Evolutionary conservation across 2,797 vertebrate genomes (phyloP), one percentile per base, ranked within the genome.

Genomic region (Carapus acus): DNA sequence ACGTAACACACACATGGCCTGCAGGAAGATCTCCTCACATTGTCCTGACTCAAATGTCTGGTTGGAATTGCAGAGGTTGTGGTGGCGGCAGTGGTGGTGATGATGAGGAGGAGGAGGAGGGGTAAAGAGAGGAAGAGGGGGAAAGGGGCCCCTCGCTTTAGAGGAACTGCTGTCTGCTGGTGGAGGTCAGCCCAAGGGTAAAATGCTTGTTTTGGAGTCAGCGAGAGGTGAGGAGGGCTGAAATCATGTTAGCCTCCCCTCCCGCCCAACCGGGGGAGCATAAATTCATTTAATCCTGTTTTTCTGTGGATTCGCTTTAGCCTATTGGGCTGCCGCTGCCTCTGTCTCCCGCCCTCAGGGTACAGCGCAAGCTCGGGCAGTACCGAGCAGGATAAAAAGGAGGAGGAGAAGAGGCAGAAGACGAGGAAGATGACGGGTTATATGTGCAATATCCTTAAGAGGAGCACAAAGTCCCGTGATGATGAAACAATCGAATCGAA

Each of bases 251-350:
- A 87, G 80, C 80, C 85, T 86, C 84, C n/a, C n/a, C 85, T 85
- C 76, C 68, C 65, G 56, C 69, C 56, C 61, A 64, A 83, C 79
- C 77, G 74, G 76, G 76, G 71, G 81, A 85, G 79, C 83, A 88
- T 88, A 86, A 86, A 88, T 89, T 88, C 83, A 85, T 85, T 85
- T 89, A 88, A 90, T 90, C 88, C 83, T 82, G 84, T 87, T 89
- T 88, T 88, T 85, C 84, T 83, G 82, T 68, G 72, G 79, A 83
- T 87, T 80, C 65, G 76, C 81, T 85, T 73, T 9, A 76, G 79
- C 76, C 77, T 83, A 79, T 83, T 78, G 79, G 82, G 75, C 82
- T 74, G 75, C 81, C 65, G 74, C 72, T 74, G 72, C 78, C 74
- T 75, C 77, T 69, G 81, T 82, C 73, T 74, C 69, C 41, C 70